These are phyloP conservation scores for Ferdinandea cuprea DNA, from an alignment of 2,888 invertebrate species.

Conservation along the genomic window DNA sequence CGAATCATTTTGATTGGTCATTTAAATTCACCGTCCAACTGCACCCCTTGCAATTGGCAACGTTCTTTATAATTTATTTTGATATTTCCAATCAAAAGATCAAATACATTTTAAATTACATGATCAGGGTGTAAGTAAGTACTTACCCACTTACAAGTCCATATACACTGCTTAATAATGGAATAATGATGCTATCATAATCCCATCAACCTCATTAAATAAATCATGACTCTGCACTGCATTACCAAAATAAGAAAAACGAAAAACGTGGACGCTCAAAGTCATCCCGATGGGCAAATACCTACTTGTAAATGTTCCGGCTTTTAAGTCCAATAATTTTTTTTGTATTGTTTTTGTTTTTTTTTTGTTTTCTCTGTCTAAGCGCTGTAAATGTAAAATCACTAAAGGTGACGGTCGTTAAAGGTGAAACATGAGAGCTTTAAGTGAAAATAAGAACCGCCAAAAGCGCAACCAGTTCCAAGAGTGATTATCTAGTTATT, in stretches of 20 bases:
- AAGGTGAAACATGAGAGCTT: conserved; percentile 47
- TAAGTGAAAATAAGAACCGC: conserved; percentile 38
- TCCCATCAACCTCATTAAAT: too few relatives aligned
- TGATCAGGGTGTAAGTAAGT: too few relatives aligned
- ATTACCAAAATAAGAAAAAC: conserved; percentile 1
- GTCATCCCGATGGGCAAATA: background rate
- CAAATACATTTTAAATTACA: too few relatives aligned
- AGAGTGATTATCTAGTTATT: conserved; percentile 20
- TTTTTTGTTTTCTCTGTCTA: conserved; percentile 1
- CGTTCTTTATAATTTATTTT: too few relatives aligned
- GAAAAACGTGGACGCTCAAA: conserved; percentile 7
- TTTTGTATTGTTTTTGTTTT: conserved; percentile 2
- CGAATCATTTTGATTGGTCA: too few relatives aligned
- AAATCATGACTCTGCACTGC: too few relatives aligned
- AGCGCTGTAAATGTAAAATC: conserved; percentile 29
- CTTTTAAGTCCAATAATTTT: background rate
- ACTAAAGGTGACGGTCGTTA: conserved; percentile 60
- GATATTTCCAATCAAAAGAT: too few relatives aligned
- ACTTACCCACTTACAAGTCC: too few relatives aligned
- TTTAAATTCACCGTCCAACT: too few relatives aligned
- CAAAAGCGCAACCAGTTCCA: conserved; percentile 39
- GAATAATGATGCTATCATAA: too few relatives aligned
- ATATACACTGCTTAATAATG: too few relatives aligned
- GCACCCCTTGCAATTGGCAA: too few relatives aligned
- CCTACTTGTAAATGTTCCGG: conserved; percentile 36